A percentile compares a stretch with the other conserved stretches of the same genome.
Conservation (phyloP, 1,140 invertebrate genomes). For the Bactericera cockerelli region DNA sequence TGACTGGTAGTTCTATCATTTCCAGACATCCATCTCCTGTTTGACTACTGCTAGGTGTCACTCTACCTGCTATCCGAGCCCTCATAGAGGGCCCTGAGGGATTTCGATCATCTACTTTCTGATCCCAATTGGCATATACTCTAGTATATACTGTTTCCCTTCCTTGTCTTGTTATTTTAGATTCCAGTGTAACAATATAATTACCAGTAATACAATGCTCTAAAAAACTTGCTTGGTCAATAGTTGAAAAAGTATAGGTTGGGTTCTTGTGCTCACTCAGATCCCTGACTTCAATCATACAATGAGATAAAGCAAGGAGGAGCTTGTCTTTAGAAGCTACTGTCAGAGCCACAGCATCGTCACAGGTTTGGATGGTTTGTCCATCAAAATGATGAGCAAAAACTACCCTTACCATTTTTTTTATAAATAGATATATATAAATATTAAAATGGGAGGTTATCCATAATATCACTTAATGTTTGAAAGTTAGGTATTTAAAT, state of each 20-base stretch:
- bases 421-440: background rate
- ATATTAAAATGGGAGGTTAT: too few species aligned
- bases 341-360: constrained; percentile 43
- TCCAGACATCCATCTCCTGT: constrained; percentile 31
- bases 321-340: constrained; percentile 31
- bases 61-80: constrained; percentile 49
- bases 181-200: constrained; percentile 45
- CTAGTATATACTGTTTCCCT: constrained; percentile 39
- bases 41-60: constrained; percentile 36
- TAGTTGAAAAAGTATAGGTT: constrained; percentile 42
- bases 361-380: constrained; percentile 45
- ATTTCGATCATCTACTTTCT: constrained; percentile 26
- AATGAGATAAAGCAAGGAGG: constrained; percentile 38
- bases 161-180: constrained; percentile 37
- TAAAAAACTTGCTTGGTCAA: constrained; percentile 42
- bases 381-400: constrained; percentile 49
- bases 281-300: constrained; percentile 44
- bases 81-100: constrained; percentile 41
- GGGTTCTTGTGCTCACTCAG: constrained; percentile 32
- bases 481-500: too few species aligned
- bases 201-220: constrained; percentile 38
- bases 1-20: constrained; percentile 50
- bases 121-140: constrained; percentile 47
- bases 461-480: too few species aligned
- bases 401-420: constrained; percentile 47